Base-by-base conservation (phyloP, 2,797 vertebrate genomes). In the Spinibarbus caldwelli region DNA sequence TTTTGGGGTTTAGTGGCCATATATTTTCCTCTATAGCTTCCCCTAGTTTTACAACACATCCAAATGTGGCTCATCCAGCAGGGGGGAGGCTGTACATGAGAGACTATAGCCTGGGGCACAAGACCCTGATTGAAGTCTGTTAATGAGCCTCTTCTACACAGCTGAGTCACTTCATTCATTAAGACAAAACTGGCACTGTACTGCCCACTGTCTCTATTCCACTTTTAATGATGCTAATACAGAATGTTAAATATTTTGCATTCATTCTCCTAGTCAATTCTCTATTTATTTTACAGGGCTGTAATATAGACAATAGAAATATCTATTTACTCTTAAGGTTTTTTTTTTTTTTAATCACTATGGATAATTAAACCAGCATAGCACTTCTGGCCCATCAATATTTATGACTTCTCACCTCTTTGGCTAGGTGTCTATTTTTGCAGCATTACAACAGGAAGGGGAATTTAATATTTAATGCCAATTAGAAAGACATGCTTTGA, bases 101-200 rank as follows among this genome's bases (percentile, higher is more conserved):
- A 87, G 81, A 64, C 43, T 62, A 71, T 83, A 79, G 87, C 79
- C 84, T 83, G 76, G 86, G 80, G 87, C 75, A 59, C 34, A 76
- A 64, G 57, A 85, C 85, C 77, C 86, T 82, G 34, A 83, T 79
- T 85, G 71, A 81, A 85, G 83, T 80, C 86, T 81, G 76, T 79
- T 89, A 91, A 90, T 88, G 88, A 91, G 87, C 85, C 83, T 81
- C 80, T 85, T 83, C 85, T 86, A 87, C 88, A 89, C 88, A 89
- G 87, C 87, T 88, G 88, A 88, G 88, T 88, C 89, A 89, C 73
- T 85, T 8, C 82, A 84, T 86, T 87, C 87, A 90, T 91, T 89
- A 90, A 85, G 72, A 80, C 70, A 71, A 84, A 83, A 87, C 76
- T 83, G 86, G 70, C 78, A 54, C 66, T 77, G 77, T 21, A 72